Percentiles rank a stretch among this genome's conserved stretches.
Evolutionary conservation across 2,113 vertebrate species (phyloP).

Genomic region (Bos javanicus): DNA sequence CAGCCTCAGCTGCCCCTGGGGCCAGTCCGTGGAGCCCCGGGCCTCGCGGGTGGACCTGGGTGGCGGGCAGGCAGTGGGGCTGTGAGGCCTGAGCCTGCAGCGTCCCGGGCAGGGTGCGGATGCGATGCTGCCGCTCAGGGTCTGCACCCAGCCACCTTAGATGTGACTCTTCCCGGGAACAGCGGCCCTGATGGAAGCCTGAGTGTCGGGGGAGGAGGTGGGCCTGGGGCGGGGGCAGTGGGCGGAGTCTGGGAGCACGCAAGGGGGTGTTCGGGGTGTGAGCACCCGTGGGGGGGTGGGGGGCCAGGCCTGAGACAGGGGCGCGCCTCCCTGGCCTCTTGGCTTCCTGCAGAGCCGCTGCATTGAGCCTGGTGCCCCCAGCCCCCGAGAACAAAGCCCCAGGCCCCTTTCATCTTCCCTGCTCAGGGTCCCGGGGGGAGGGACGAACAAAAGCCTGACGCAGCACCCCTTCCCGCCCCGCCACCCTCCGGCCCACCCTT

Average conservation of each 20-base stretch:
- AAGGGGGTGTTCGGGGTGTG: background rate
- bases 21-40: rapidly evolving
- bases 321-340: constrained; percentile 46
- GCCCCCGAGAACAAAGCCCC: background rate
- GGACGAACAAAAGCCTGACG: constrained; percentile 71
- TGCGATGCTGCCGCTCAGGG: rapidly evolving
- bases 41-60: no score
- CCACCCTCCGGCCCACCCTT: constrained; percentile 60
- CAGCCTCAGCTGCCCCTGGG: no score
- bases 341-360: constrained; percentile 47
- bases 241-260: background rate
- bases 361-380: background rate
- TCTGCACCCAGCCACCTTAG: background rate
- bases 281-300: background rate
- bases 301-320: constrained; percentile 69
- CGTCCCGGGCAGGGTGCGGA: rapidly evolving
- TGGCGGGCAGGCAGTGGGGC: background rate
- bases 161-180: rapidly evolving
- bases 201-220: rapidly evolving
- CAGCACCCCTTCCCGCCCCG: constrained; percentile 73
- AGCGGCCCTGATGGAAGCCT: rapidly evolving
- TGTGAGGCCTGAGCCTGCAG: background rate
- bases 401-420: constrained; percentile 60
- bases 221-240: background rate
- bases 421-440: constrained; percentile 38